phyloP scores from a whole-genome alignment of 2,797 vertebrate species.

The Fistularia tabacaria region DNA sequence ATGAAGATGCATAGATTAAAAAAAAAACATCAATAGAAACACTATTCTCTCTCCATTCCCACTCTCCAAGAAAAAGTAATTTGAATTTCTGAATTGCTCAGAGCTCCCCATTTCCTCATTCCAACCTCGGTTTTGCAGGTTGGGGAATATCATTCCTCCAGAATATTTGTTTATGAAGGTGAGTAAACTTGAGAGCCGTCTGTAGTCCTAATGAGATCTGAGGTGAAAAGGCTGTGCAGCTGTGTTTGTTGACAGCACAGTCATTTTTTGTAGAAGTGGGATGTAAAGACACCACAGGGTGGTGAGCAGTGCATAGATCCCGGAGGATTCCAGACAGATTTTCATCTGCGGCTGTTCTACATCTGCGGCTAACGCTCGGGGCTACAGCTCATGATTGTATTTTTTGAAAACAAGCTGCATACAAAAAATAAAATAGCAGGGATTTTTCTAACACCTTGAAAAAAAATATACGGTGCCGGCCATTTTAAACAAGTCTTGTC shows the following conservation, averaged over 20 bases:
- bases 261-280: conserved; percentile 5
- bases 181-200: conserved; percentile 12
- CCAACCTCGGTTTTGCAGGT: too few species aligned
- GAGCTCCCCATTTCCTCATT: too few species aligned
- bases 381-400: conserved; percentile 10
- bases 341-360: conserved; percentile 12
- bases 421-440: too few species aligned
- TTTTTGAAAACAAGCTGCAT: conserved; percentile 11
- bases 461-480: too few species aligned
- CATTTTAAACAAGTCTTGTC: too few species aligned
- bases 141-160: neutral
- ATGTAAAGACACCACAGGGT: conserved; percentile 12
- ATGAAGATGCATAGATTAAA: too few species aligned
- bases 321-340: conserved; percentile 17
- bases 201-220: conserved; percentile 30
- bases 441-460: too few species aligned
- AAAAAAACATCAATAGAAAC: too few species aligned
- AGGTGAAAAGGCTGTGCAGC: conserved; percentile 21
- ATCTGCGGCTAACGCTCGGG: conserved; percentile 16
- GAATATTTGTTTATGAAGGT: conserved; percentile 23
- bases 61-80: too few species aligned
- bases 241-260: conserved; percentile 12
- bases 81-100: too few species aligned
- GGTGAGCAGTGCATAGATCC: conserved; percentile 4
- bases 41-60: too few species aligned